phyloP scores from a whole-genome alignment of 92 coral and sea anemone species.

The Blastomussa wellsi region DNA sequence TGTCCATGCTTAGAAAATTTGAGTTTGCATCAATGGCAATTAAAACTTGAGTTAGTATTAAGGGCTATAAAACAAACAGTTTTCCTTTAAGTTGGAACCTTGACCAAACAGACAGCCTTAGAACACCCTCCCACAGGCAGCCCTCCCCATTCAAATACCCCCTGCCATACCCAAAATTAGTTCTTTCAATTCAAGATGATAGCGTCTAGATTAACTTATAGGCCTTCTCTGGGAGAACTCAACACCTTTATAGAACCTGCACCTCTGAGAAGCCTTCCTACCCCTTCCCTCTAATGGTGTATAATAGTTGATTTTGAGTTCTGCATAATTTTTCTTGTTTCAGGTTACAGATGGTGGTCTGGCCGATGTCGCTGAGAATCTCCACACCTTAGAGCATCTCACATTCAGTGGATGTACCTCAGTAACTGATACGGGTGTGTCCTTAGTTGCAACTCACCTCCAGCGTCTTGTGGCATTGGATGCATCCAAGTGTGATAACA shows the following conservation, averaged over 20 bases:
- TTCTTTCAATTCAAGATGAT: too few relatives aligned
- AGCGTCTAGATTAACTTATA: too few relatives aligned
- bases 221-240: too few relatives aligned
- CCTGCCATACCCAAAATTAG: not conserved
- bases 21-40: not conserved
- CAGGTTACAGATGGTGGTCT: constrained; percentile 76
- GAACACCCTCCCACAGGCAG: not conserved
- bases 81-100: not conserved
- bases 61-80: too few relatives aligned
- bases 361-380: constrained; percentile 49
- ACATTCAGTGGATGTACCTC: constrained; percentile 72
- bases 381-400: constrained; percentile 56
- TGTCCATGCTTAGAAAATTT: not conserved
- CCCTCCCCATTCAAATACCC: not conserved
- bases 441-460: constrained; percentile 61
- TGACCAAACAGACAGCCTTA: not conserved
- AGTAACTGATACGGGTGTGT: constrained; percentile 70
- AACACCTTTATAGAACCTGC: too few relatives aligned
- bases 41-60: not conserved
- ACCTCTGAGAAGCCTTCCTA: too few relatives aligned
- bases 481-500: constrained; percentile 79
- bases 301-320: too few relatives aligned
- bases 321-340: not conserved
- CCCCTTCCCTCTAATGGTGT: too few relatives aligned
- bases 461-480: constrained; percentile 64